A percentile compares a stretch with the other conserved stretches of the same genome.
These are phyloP conservation scores for Scaptomyza parva DNA, from an alignment of 2,888 invertebrate genomes.

Conservation along the genomic window DNA sequence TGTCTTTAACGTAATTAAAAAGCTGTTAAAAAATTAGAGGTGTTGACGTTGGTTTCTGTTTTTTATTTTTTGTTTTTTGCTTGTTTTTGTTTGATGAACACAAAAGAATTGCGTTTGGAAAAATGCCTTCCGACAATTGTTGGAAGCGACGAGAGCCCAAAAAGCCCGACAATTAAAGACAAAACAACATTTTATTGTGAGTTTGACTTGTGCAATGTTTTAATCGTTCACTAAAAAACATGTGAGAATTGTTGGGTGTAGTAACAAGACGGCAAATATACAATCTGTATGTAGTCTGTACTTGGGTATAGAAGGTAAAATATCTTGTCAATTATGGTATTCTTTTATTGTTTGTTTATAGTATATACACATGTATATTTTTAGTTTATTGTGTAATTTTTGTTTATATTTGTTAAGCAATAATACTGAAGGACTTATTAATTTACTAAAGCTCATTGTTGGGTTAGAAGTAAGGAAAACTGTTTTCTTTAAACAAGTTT, in stretches of 20 bases:
- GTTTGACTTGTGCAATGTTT: slow-evolving; percentile 58
- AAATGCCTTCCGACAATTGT: slow-evolving; percentile 32
- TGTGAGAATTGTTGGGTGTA: slow-evolving; percentile 38
- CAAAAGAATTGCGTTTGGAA: slow-evolving; percentile 67
- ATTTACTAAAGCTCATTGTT: not conserved
- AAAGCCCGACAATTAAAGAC: slow-evolving; percentile 39
- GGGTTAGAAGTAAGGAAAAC: too few species aligned
- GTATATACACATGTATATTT: too few species aligned
- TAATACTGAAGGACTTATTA: slow-evolving; percentile 4
- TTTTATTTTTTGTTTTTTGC: too few species aligned
- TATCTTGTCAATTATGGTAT: slow-evolving; percentile 32
- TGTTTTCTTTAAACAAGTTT: too few species aligned
- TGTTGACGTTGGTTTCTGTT: slow-evolving; percentile 24
- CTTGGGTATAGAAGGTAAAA: slow-evolving; percentile 10
- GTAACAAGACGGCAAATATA: not conserved
- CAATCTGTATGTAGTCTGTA: slow-evolving; percentile 1
- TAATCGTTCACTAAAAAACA: slow-evolving; percentile 52
- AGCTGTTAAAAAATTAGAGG: slow-evolving; percentile 57
- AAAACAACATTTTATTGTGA: slow-evolving; percentile 51
- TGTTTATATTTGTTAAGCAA: not conserved
- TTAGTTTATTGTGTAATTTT: not conserved
- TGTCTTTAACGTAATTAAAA: slow-evolving; percentile 64
- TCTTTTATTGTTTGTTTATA: not conserved
- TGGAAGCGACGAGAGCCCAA: slow-evolving; percentile 23
- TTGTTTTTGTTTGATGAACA: slow-evolving; percentile 38